Evolutionary conservation across 2,888 invertebrate genomes (phyloP), one percentile per base, ranked within the genome.

Genomic region (Drosophila paracracens): DNA sequence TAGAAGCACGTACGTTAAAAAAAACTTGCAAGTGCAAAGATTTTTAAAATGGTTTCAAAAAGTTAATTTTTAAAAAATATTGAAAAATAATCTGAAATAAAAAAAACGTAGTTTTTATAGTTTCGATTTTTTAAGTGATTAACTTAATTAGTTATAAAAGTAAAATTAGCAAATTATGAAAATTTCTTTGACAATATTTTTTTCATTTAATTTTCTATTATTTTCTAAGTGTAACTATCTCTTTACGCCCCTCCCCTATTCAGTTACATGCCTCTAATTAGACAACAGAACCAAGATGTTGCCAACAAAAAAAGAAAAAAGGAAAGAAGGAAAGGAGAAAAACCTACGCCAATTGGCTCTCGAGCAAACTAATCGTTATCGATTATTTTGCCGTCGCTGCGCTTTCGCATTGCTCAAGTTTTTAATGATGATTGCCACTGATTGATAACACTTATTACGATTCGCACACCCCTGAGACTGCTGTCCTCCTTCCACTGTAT

Each of bases 341-440:
- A 52, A 35, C 60, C 70, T 13, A 58, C 25, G 71, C 58, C 60
- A 80, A 71, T 80, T 71, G 71, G 43, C 71, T 46, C 10, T 48
- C 29, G 29, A 57, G 57, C 53, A 29, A 64, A 71, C 51, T 51
- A 57, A 75, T 72, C 66, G 51, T 56, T 75, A 78, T 79, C 67
- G 77, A 78, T 76, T 76, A 71, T 76, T 72, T 67, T 57, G 18
- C 48, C 16, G 27, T 50, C 70, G 33, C 21, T 51, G 46, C 51
- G 60, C 62, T 51, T 51, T 57, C 36, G 65, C 65, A 59, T 66
- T 70, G 27, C 57, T 56, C 48, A 72, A 78, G 51, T 65, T 74
- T 83, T 88, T 90, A 80, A 88, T 83, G 82, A 79, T 83, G 85
- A 88, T 89, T 88, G 81, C 69, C 75, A 51, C 65, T 76, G 82